Evolutionary conservation across 1,140 invertebrate genomes (phyloP), one percentile per base, ranked within the genome.

Genomic region (Panulirus ornatus): DNA sequence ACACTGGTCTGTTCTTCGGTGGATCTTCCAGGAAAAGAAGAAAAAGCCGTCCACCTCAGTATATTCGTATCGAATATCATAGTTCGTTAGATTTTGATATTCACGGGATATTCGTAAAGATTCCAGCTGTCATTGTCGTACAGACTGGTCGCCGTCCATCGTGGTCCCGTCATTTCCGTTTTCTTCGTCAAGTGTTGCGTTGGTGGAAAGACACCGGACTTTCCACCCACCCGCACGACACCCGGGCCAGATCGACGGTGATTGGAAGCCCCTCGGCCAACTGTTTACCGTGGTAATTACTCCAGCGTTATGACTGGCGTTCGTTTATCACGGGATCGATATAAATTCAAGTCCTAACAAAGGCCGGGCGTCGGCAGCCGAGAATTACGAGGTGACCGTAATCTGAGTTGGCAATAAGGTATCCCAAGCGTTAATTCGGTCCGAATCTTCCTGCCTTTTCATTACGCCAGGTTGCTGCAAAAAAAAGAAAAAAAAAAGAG

Each of bases 281-380:
- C 3, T 38, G 51, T 81, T 81, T 81, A 81, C 58, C 27, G 47
- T 81, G 78, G 58, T 81, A 30, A 58, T 58, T 54, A 81, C 58
- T 81, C 78, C 78, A 81, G 58, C 58, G 58, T 58, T 58, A 81
- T 58, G 47, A 58, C 78, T 58, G 47, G 47, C 34, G 27, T 51
- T 19, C 58, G 58, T 81, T 58, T 58, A 81, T 81, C 78, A 81
- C 30, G 47, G 19, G 78, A 58, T 81, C 47, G 51, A 81, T 81
- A 81, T 81, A 81, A 58, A 58, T 81, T 81, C 16, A 9, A 58
- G 51, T 58, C 78, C 34, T 54, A 9, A 81, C 78, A 81, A 81
- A 81, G 78, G 34, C 47, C 51, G 51, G 51, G 47, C n/a, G 6
- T 30, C n/a, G n/a, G 19, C 19, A 6, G 6, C 1, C 34, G 51